A percentile compares a stretch with the other conserved stretches of the same genome.
Conservation (phyloP, 2,797 vertebrate species). For the Cossypha heuglini region DNA sequence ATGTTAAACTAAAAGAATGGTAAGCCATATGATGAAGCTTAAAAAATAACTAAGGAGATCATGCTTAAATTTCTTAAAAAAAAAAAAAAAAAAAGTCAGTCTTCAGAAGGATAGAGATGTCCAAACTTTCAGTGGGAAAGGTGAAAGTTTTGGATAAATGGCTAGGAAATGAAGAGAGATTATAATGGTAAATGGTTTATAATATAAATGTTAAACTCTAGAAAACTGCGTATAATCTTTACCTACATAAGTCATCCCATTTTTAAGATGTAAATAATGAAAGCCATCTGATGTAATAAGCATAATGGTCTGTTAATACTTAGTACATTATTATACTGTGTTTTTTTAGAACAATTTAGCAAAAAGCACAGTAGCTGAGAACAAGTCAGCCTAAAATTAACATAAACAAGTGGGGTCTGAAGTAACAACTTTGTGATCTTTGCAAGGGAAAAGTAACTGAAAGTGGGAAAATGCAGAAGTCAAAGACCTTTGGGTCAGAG, state of each 20-base stretch:
- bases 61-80: neutral
- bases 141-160: neutral
- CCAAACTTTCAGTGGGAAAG: neutral
- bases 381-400: neutral
- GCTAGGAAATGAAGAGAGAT: neutral
- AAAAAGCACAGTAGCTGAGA: neutral
- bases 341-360: fast-evolving
- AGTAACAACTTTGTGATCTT: neutral
- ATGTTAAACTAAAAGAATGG: neutral
- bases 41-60: neutral
- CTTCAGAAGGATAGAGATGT: neutral
- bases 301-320: neutral
- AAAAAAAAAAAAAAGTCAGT: neutral
- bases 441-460: neutral
- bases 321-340: neutral
- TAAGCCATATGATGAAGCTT: neutral
- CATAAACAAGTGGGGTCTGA: neutral
- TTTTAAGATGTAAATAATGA: neutral
- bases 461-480: neutral
- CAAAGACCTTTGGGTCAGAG: neutral
- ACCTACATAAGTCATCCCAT: neutral
- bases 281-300: neutral
- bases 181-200: neutral
- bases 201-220: neutral
- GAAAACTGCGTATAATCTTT: neutral